Evolutionary conservation across 2,888 invertebrate species (phyloP).

Genomic region (Clusia tigrina): DNA sequence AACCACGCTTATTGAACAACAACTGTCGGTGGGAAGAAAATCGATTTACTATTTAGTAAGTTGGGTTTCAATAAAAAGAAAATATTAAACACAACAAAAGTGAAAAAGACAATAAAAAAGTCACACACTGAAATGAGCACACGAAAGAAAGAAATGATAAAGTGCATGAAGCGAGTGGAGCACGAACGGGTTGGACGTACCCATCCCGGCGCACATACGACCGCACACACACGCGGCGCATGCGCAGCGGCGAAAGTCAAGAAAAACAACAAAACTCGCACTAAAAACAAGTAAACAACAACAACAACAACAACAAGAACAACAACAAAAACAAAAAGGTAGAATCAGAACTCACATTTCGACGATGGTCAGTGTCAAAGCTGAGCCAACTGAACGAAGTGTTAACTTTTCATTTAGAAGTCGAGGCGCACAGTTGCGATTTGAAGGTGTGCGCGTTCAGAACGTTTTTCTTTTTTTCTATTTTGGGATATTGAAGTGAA

Average conservation of each 20-base stretch:
- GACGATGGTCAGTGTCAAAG: constrained; percentile 14
- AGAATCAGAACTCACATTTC: constrained; percentile 10
- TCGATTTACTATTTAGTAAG: too few species aligned
- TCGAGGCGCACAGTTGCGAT: constrained; percentile 46
- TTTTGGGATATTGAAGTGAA: neutral
- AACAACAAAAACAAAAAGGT: constrained; percentile 17
- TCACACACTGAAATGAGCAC: constrained; percentile 56
- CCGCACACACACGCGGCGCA: too few species aligned
- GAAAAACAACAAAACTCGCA: neutral
- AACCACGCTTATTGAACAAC: neutral
- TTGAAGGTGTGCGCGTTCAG: constrained; percentile 48
- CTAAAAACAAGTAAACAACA: neutral
- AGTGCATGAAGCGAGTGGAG: neutral
- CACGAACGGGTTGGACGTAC: neutral
- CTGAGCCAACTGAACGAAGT: constrained; percentile 26
- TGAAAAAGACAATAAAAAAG: constrained; percentile 40
- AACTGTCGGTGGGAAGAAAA: neutral
- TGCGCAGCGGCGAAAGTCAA: neutral
- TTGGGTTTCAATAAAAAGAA: neutral
- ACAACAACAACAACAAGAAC: constrained; percentile 9
- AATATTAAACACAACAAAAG: constrained; percentile 1
- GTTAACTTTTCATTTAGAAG: constrained; percentile 34
- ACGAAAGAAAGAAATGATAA: constrained; percentile 36
- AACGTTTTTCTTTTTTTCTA: constrained; percentile 36
- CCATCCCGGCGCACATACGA: neutral